Conservation (phyloP, 2,797 vertebrate genomes). For the Loris lydekkerianus region DNA sequence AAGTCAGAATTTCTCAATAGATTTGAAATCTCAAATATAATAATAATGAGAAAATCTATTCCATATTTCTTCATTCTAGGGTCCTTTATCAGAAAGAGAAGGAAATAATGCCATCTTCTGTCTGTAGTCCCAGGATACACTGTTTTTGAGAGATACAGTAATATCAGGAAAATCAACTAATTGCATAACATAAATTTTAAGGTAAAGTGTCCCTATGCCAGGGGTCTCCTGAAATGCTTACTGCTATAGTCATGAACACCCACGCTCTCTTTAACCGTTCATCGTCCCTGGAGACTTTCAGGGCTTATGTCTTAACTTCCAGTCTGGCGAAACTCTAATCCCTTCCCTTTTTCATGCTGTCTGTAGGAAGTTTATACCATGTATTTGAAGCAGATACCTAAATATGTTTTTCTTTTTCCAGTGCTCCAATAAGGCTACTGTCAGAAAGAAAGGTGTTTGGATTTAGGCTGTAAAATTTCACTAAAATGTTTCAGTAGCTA, state of each 20-base stretch:
- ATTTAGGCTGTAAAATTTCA: neutral
- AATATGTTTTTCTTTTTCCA: neutral
- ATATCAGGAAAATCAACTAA: slow-evolving; percentile 43
- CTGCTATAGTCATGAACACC: neutral
- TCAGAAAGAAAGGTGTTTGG: neutral
- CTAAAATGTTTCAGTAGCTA: neutral
- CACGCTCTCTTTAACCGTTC: neutral
- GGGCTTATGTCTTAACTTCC: neutral
- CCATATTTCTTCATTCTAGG: slow-evolving; percentile 57
- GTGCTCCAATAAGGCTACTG: neutral
- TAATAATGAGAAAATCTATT: slow-evolving; percentile 59
- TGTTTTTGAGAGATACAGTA: slow-evolving; percentile 29
- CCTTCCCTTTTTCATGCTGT: neutral
- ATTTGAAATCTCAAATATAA: slow-evolving; percentile 70
- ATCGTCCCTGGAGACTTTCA: neutral
- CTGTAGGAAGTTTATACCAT: neutral
- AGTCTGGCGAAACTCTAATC: neutral
- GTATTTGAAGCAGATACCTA: neutral
- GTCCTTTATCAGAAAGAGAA: neutral
- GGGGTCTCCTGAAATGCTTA: slow-evolving; percentile 28
- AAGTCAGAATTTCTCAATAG: slow-evolving; percentile 53
- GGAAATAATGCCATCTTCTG: neutral
- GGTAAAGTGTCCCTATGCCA: neutral
- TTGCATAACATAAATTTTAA: slow-evolving; percentile 6
- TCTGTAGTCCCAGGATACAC: neutral